Percentiles rank a stretch among this genome's conserved stretches.
These are phyloP conservation scores for Bugula neritina DNA, from an alignment of 2,888 invertebrate genomes.

Conservation along the genomic window DNA sequence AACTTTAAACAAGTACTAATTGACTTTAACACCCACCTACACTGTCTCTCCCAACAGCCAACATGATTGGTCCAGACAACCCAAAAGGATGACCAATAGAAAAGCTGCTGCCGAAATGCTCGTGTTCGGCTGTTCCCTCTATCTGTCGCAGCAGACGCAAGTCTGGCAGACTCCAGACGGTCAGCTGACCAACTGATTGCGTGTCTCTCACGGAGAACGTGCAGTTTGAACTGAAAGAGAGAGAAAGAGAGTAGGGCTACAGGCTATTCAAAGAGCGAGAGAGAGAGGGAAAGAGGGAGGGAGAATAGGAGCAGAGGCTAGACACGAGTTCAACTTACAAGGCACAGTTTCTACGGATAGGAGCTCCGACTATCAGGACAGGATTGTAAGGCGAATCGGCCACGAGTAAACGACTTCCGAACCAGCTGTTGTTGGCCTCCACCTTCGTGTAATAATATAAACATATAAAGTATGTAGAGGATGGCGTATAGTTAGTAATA, in stretches of 20 bases:
- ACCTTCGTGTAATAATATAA: no score
- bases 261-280: no score
- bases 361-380: constrained; percentile 3
- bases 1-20: neutral
- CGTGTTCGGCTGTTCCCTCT: neutral
- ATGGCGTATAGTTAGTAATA: neutral
- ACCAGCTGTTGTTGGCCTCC: constrained; percentile 17
- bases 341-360: neutral
- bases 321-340: no score
- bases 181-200: constrained; percentile 35
- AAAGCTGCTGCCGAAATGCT: neutral
- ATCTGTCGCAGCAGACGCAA: neutral
- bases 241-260: neutral
- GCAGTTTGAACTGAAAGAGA: constrained; percentile 35
- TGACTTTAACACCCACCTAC: no score
- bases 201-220: constrained; percentile 33
- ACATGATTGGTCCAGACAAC: neutral
- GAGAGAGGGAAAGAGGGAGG: no score
- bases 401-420: neutral
- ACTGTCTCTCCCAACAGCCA: constrained; percentile 14
- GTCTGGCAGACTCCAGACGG: constrained; percentile 27
- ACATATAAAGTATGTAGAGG: neutral
- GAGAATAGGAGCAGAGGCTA: no score
- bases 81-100: constrained; percentile 8
- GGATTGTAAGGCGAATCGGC: neutral